Percentiles rank a stretch among this genome's conserved stretches.
phyloP scores from a whole-genome alignment of 2,888 invertebrate species.

The Clusia tigrina region DNA sequence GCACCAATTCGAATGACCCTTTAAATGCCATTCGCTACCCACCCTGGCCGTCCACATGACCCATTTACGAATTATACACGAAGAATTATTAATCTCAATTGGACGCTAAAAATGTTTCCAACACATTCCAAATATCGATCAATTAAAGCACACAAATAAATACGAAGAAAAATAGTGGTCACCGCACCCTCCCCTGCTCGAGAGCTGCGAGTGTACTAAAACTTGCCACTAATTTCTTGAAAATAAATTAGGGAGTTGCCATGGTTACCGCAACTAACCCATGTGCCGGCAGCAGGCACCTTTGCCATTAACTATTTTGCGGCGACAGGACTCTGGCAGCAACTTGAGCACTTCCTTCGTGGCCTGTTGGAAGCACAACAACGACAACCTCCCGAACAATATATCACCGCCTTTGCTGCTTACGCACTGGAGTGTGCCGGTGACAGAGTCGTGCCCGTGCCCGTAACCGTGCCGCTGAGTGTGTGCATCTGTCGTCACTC shows the following conservation, averaged over 20 bases:
- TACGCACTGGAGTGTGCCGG: conserved; percentile 1
- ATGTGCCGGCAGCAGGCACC: conserved; percentile 3
- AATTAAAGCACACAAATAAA: conserved; percentile 48
- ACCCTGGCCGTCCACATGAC: background rate
- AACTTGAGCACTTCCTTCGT: background rate
- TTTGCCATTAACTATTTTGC: background rate
- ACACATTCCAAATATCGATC: conserved; percentile 49
- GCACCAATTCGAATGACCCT: no score
- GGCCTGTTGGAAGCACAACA: background rate
- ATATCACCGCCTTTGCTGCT: conserved; percentile 2
- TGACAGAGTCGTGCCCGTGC: background rate
- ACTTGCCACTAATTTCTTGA: conserved; percentile 31
- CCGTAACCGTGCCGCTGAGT: background rate
- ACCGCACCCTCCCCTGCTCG: background rate
- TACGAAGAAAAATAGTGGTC: no score
- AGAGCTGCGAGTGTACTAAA: background rate
- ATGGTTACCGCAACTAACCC: conserved; percentile 33
- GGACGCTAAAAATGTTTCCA: conserved; percentile 14
- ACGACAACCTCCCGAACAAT: conserved; percentile 7
- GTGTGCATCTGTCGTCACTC: background rate
- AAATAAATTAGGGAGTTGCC: conserved; percentile 50
- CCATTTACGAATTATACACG: background rate
- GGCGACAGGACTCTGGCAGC: background rate
- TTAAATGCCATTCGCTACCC: no score
- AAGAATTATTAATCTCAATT: conserved; percentile 24